Evolutionary conservation across 2,888 invertebrate genomes (phyloP).

Genomic region (Troides aeacus): DNA sequence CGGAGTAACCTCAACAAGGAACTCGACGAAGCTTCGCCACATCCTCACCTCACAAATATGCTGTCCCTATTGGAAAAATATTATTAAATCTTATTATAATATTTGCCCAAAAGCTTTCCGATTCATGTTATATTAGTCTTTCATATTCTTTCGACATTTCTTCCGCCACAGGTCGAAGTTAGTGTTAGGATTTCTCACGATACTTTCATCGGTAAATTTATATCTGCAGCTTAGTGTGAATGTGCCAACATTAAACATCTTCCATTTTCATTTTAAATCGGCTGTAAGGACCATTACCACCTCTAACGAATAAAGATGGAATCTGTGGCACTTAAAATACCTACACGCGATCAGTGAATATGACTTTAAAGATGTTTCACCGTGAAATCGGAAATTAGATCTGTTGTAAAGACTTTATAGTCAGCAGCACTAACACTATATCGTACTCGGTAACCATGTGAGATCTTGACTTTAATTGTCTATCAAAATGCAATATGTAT

Average conservation of each 20-base stretch:
- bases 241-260: slow-evolving; percentile 4
- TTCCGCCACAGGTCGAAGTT: neutral
- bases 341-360: slow-evolving; percentile 21
- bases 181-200: neutral
- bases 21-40: too few relatives aligned
- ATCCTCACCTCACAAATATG: too few relatives aligned
- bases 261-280: slow-evolving; percentile 8
- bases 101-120: too few relatives aligned
- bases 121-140: too few relatives aligned
- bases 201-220: neutral
- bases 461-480: slow-evolving; percentile 1
- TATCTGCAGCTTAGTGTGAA: neutral
- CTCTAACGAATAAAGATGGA: slow-evolving; percentile 19
- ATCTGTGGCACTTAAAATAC: slow-evolving; percentile 22
- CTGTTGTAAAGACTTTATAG: slow-evolving; percentile 10
- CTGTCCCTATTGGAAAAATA: neutral
- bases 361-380: slow-evolving; percentile 14
- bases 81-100: neutral
- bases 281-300: slow-evolving; percentile 8
- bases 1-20: too few relatives aligned
- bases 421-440: slow-evolving; percentile 8
- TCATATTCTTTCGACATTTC: neutral
- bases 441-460: neutral
- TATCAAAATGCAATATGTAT: neutral
- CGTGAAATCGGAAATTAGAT: slow-evolving; percentile 24